Evolutionary conservation across 2,113 vertebrate species (phyloP).

Genomic region (Forbesichthys papilliferus): DNA sequence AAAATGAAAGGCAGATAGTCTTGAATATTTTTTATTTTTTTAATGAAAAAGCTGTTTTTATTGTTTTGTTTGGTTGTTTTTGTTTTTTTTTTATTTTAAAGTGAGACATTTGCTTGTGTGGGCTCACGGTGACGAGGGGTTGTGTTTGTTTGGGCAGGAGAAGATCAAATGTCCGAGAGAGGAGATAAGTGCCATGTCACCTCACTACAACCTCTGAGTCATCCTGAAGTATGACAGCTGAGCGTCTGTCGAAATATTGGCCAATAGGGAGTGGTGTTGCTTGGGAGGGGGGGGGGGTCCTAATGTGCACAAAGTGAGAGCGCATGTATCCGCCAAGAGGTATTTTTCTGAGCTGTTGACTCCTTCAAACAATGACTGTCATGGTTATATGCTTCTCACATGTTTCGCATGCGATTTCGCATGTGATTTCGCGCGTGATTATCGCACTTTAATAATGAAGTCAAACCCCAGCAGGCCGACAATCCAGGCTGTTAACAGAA

Average conservation of each 20-base stretch:
- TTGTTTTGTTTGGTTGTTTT: conserved; percentile 72
- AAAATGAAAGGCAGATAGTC: conserved; percentile 87
- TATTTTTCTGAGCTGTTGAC: conserved; percentile 4
- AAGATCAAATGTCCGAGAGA: conserved; percentile 27
- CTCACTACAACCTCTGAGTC: conserved; percentile 48
- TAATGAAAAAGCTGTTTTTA: conserved; percentile 80
- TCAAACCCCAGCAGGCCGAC: conserved; percentile 9
- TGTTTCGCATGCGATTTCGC: background rate
- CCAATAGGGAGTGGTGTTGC: conserved; percentile 64
- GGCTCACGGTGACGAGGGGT: conserved; percentile 73
- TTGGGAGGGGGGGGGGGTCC: conserved; percentile 25
- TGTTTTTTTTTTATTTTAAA: conserved; percentile 74
- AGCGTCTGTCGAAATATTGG: conserved; percentile 38
- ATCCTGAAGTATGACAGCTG: conserved; percentile 58
- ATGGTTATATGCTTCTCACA: conserved; percentile 20
- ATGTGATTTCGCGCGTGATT: background rate
- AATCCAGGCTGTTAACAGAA: conserved; percentile 5
- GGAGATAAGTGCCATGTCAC: conserved; percentile 42
- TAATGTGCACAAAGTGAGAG: conserved; percentile 32
- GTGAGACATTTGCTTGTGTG: conserved; percentile 60
- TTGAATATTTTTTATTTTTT: conserved; percentile 99
- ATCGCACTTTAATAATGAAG: background rate
- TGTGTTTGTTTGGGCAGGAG: conserved; percentile 36
- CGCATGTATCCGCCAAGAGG: background rate
- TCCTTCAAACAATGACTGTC: conserved; percentile 6